Base-by-base conservation (phyloP, 2,113 vertebrate species). In the Merops nubicus region DNA sequence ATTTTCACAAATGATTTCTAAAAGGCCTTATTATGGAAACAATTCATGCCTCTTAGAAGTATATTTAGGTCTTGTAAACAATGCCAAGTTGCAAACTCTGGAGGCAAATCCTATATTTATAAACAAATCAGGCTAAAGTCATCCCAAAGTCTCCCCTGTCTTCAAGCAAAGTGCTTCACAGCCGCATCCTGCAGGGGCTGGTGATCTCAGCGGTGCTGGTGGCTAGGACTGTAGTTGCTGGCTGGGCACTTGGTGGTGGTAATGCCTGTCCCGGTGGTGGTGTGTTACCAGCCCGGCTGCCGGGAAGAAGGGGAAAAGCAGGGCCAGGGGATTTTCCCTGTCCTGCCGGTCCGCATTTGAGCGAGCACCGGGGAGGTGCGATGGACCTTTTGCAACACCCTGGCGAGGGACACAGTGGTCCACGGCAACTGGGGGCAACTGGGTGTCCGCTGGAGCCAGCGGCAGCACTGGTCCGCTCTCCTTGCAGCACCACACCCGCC, bases 371-470 rank as follows among this genome's bases (percentile, higher is more conserved):
- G 9, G 2, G 38, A 19, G 5, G 25, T 12, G 34, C 2, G 28
- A 9, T 51, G 6, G 56, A 21, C 40, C n/a, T 23, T 15, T 17
- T 4, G 31, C 31, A 26, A 5, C 3, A 6, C 8, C 16, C 23
- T 8, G n/a, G 12, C 5, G 51, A 34, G 9, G 21, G 14, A 31
- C 51, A 2, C 17, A 1, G 23, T 0, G 23, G 15, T 20, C 48
- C 1, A 0, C 0, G 3, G 26, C 85, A 10, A 5, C 25, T 3
- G 0, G 5, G 17, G 40, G 6, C 17, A 21, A 0, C 0, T 4
- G 23, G 1, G 21, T 11, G 9, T 19, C 23, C 4, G 0, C 40
- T 7, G 11, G 15, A 2, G 22, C 47, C 48, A 8, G 25, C 0
- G 12, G 36, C 59, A 14, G 19, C 48, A 11, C 16, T 19, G 11